These are phyloP conservation scores for Amblyteles armatorius DNA, from an alignment of 2,888 invertebrate genomes.

Conservation along the genomic window DNA sequence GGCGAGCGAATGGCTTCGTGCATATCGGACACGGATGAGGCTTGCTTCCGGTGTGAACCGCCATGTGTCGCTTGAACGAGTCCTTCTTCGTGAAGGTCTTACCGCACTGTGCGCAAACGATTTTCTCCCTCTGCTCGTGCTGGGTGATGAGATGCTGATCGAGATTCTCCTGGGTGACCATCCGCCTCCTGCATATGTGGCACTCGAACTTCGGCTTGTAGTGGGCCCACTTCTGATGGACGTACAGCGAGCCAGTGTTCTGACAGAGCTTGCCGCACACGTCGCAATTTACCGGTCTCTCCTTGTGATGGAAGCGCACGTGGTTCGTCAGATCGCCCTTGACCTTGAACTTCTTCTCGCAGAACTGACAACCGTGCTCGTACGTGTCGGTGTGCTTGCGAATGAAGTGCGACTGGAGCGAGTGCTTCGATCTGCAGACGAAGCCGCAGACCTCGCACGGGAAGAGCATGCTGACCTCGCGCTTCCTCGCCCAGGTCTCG, in stretches of 20 bases:
- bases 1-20: constrained; percentile 80
- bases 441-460: constrained; percentile 82
- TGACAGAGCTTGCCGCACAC: constrained; percentile 82
- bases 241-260: constrained; percentile 82
- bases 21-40: constrained; percentile 82
- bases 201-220: constrained; percentile 83
- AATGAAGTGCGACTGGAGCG: constrained; percentile 82
- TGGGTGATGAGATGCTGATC: constrained; percentile 82
- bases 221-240: constrained; percentile 83
- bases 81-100: constrained; percentile 83
- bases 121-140: constrained; percentile 82
- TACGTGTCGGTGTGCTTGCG: constrained; percentile 82
- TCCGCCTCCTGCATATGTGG: constrained; percentile 81
- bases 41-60: constrained; percentile 82
- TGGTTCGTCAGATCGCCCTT: constrained; percentile 83
- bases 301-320: constrained; percentile 82
- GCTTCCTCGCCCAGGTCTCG: constrained; percentile 79
- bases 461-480: constrained; percentile 74
- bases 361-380: constrained; percentile 82
- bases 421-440: constrained; percentile 82
- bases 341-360: constrained; percentile 82
- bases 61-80: constrained; percentile 83
- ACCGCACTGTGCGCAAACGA: constrained; percentile 82
- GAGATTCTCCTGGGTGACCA: constrained; percentile 83
- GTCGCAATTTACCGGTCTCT: constrained; percentile 82